Evolutionary conservation across 2,888 invertebrate species (phyloP).

Genomic region (Camponotus fellah): DNA sequence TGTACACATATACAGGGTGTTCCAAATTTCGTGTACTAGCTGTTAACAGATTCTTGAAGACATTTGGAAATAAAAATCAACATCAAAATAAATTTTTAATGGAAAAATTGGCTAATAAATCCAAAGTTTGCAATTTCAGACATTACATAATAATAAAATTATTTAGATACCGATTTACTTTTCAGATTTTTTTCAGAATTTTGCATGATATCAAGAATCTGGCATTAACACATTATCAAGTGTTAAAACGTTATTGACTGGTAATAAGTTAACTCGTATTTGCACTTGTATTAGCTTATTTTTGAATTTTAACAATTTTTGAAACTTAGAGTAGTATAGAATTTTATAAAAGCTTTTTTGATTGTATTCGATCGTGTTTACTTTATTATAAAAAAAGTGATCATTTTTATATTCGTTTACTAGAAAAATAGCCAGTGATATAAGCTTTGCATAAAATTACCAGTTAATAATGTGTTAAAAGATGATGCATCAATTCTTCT

Average conservation of each 20-base stretch:
- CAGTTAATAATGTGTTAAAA: neutral
- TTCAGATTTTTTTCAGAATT: neutral
- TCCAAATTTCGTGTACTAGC: neutral
- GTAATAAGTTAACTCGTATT: no score
- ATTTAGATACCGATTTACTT: neutral
- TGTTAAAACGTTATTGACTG: no score
- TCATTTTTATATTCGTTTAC: no score
- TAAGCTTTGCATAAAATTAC: no score
- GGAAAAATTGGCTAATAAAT: neutral
- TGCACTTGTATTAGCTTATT: no score
- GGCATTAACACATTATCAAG: neutral
- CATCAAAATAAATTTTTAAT: neutral
- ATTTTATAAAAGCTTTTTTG: no score
- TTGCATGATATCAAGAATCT: neutral
- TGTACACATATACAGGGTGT: neutral
- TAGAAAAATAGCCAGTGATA: no score
- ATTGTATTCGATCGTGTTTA: no score
- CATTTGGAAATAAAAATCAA: neutral
- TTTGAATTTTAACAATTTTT: no score
- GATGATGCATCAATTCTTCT: conserved; percentile 1
- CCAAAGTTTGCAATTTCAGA: neutral
- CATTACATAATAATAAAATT: neutral
- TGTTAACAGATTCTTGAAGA: neutral
- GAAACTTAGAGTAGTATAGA: no score
- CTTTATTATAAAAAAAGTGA: no score